A percentile compares a stretch with the other conserved stretches of the same genome.
Conservation (phyloP, 2,113 vertebrate species). For the Serilophus lunatus region DNA sequence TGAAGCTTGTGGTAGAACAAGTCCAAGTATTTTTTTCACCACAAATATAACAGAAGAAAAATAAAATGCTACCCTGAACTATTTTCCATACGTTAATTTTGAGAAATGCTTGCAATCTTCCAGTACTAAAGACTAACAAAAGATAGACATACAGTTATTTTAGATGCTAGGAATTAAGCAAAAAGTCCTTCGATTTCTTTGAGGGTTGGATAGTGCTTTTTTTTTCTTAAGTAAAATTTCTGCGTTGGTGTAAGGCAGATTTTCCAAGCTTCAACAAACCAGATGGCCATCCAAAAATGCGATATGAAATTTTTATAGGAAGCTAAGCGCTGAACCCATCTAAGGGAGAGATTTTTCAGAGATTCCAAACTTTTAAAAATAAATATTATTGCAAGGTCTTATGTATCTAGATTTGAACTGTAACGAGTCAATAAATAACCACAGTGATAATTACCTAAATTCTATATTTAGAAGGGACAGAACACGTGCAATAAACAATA, state of each 20-base stretch:
- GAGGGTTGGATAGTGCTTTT: conserved; percentile 57
- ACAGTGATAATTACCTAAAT: conserved; percentile 74
- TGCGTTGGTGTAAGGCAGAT: conserved; percentile 83
- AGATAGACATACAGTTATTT: conserved; percentile 34
- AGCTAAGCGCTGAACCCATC: conserved; percentile 73
- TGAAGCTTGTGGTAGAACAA: neutral
- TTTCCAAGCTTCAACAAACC: conserved; percentile 81
- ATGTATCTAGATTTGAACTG: conserved; percentile 67
- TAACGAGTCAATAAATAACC: conserved; percentile 64
- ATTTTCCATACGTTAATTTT: neutral
- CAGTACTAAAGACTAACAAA: neutral
- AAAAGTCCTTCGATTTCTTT: conserved; percentile 70
- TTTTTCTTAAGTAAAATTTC: conserved; percentile 75
- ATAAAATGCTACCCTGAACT: neutral
- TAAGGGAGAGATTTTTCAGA: conserved; percentile 69
- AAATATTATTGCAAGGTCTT: conserved; percentile 69
- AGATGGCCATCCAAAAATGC: conserved; percentile 84
- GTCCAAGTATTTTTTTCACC: neutral
- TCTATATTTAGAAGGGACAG: conserved; percentile 73
- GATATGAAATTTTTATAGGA: conserved; percentile 80
- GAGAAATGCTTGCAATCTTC: neutral
- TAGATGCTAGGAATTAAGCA: conserved; percentile 27
- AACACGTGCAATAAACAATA: conserved; percentile 74
- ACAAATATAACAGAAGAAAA: neutral
- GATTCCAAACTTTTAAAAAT: conserved; percentile 78